Percentiles rank a stretch among this genome's conserved stretches.
Evolutionary conservation across 1,140 invertebrate species (phyloP).

Genomic region (Uloborus diversus): DNA sequence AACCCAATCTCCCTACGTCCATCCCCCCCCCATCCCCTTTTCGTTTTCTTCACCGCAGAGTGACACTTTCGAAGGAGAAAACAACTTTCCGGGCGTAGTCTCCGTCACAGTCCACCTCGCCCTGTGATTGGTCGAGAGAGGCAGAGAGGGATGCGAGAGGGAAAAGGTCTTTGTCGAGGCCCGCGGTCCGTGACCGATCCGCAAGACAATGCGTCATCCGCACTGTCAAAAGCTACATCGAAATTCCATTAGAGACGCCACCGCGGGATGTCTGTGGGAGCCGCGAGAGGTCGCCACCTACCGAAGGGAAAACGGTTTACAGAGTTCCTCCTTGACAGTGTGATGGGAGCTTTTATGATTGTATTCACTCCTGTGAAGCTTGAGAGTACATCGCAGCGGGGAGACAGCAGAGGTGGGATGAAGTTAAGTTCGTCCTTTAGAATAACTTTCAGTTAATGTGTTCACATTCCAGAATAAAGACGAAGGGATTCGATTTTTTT

Average conservation of each 20-base stretch:
- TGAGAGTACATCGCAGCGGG: too few species aligned
- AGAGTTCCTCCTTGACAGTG: background rate
- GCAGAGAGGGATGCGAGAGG: background rate
- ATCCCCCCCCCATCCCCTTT: too few species aligned
- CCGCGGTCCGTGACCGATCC: conserved; percentile 44
- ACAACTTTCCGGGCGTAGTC: background rate
- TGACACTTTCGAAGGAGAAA: background rate
- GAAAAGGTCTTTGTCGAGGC: conserved; percentile 41
- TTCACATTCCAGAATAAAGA: too few species aligned
- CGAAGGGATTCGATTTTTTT: too few species aligned
- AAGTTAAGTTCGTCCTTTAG: too few species aligned
- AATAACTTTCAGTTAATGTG: too few species aligned
- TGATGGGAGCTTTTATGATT: conserved; percentile 25
- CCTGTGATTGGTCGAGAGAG: conserved; percentile 6
- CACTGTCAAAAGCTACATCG: conserved; percentile 53
- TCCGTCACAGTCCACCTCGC: background rate
- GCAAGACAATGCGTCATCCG: conserved; percentile 54
- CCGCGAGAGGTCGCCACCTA: conserved; percentile 51
- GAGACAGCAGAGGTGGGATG: too few species aligned
- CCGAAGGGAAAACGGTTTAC: background rate
- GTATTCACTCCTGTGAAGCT: too few species aligned
- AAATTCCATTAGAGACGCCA: conserved; percentile 46
- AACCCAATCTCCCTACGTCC: too few species aligned
- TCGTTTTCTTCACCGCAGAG: background rate
- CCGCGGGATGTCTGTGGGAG: conserved; percentile 32